Percentiles rank a stretch among this genome's conserved stretches.
phyloP scores from a whole-genome alignment of 2,888 invertebrate species.

The Arctia plantaginis region DNA sequence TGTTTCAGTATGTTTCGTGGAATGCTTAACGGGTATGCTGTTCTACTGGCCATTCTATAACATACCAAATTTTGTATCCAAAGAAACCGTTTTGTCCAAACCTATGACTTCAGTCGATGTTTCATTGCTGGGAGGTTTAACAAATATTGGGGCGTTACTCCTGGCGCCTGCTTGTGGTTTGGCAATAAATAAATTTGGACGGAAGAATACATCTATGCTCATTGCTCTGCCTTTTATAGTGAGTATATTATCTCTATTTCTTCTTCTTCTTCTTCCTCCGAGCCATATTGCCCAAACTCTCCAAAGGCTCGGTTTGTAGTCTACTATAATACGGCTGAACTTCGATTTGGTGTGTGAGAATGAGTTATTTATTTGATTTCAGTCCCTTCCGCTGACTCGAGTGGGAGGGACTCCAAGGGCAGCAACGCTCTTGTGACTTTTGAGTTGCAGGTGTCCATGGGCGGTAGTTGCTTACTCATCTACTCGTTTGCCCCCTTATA shows the following conservation, averaged over 20 bases:
- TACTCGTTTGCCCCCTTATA: no score
- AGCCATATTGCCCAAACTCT: no score
- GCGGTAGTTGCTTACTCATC: no score
- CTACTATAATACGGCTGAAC: no score
- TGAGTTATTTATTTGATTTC: no score
- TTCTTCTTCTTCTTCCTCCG: no score
- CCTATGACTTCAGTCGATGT: slow-evolving; percentile 66
- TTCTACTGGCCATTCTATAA: slow-evolving; percentile 77
- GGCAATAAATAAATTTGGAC: slow-evolving; percentile 64
- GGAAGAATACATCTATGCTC: slow-evolving; percentile 68
- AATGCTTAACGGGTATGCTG: slow-evolving; percentile 64
- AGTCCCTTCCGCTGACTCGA: no score
- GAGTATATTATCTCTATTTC: not conserved
- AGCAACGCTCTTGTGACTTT: no score
- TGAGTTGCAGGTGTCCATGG: no score
- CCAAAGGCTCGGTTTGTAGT: no score
- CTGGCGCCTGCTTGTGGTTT: slow-evolving; percentile 68
- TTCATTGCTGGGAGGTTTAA: slow-evolving; percentile 68
- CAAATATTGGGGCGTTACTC: slow-evolving; percentile 67
- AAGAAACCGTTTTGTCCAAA: slow-evolving; percentile 62
- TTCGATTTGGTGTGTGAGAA: no score
- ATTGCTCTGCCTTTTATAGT: slow-evolving; percentile 70
- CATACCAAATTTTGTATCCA: slow-evolving; percentile 66
- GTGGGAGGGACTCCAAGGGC: no score
- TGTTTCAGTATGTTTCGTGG: slow-evolving; percentile 66